Evolutionary conservation across 2,888 invertebrate species (phyloP), one percentile per base, ranked within the genome.

Genomic region (Eupithecia insigniata): DNA sequence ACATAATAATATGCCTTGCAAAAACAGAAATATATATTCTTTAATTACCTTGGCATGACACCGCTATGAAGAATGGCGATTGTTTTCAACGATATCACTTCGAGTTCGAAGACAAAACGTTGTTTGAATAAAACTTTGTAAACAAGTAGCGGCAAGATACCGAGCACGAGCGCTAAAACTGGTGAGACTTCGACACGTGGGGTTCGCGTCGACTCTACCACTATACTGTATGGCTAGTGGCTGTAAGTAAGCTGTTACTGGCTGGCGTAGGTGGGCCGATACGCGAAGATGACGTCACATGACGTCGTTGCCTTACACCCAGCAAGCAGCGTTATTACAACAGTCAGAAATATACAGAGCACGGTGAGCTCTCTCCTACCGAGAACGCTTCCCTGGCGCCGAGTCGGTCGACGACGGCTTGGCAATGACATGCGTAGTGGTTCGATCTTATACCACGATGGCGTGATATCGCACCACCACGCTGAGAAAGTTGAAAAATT

Each of bases 391-490:
- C 67, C 64, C 67, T 67, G 55, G 55, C 55, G 55, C 55, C 26
- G 26, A 12, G 55, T 55, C 55, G 26, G 26, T 55, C 26, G 55
- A n/a, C 65, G 66, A 26, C 66, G 66, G 34, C 30, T 22, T 32
- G 71, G 62, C 62, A 66, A 61, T 67, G 76, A 62, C 71, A 67
- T 64, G 74, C 67, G 71, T 60, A 75, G 66, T 80, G 81, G 83
- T 86, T 83, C 84, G 84, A 89, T 91, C 22, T 26, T 55, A 22
- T 55, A 88, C 91, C 87, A 87, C 86, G 91, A 85, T 93, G 92
- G 93, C 93, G 93, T 92, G 90, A 91, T 89, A 84, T 89, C 90
- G 87, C 81, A 85, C 89, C 88, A 89, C 83, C 81, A 69, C 61
- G 71, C 88, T 91, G 88, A 89, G 92, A 92, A 93, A 93, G 90